phyloP scores from a whole-genome alignment of 30 jellyfish, hydroid and myxozoan species.

The Hydra vulgaris region DNA sequence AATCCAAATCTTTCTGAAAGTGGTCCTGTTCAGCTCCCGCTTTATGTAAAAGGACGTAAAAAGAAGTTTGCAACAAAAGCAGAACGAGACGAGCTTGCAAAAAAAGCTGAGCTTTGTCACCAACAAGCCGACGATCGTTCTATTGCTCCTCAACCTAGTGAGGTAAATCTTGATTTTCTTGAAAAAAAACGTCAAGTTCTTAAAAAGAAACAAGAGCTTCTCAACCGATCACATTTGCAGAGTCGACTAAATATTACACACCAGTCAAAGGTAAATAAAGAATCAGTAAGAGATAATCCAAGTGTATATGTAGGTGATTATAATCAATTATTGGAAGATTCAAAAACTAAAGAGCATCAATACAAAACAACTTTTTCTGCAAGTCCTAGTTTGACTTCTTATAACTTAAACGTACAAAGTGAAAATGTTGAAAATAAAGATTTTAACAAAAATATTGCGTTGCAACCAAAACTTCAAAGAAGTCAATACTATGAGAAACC shows the following conservation, averaged over 20 bases:
- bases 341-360: neutral
- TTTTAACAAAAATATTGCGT: neutral
- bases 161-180: neutral
- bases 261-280: neutral
- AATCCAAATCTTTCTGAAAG: conserved; percentile 17
- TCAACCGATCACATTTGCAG: conserved; percentile 5
- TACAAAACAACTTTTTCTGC: neutral
- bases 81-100: conserved; percentile 10
- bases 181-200: conserved; percentile 20
- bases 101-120: neutral
- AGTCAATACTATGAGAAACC: no score
- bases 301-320: no score
- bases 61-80: conserved; percentile 25
- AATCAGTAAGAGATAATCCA: neutral
- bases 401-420: neutral
- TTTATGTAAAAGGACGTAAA: neutral
- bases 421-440: neutral
- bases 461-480: neutral
- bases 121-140: conserved; percentile 23
- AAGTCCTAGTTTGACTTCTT: neutral
- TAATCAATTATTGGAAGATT: neutral
- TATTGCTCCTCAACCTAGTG: conserved; percentile 15
- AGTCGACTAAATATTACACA: neutral
- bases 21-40: conserved; percentile 9
- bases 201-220: conserved; percentile 19